Evolutionary conservation across 1,140 invertebrate species (phyloP), one percentile per base, ranked within the genome.

Genomic region (Neodiprion lecontei): DNA sequence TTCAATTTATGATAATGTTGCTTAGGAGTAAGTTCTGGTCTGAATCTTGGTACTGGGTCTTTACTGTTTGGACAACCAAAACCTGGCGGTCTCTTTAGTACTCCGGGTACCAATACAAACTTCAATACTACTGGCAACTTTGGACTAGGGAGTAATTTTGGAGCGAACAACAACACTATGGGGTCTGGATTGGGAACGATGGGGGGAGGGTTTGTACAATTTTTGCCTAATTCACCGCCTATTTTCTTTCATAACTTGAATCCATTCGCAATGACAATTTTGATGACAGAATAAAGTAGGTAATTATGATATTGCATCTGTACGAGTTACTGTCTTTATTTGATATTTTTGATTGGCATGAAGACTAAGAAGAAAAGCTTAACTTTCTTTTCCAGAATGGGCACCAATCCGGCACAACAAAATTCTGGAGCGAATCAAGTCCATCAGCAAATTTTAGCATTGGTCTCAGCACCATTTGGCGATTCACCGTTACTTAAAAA

Each of bases 401-500:
- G 77, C 23, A 79, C 74, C 17, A 88, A 84, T 75, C 80, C 81
- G 72, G 61, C 71, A 23, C 84, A 85, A 70, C 89, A 88, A 70
- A 85, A 80, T 72, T 82, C 82, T n/a, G 79, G 80, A n/a, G 80
- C 79, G 53, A 87, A 89, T 77, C 89, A 84, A 12, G 89, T 92
- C 8, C 91, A 92, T 83, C 92, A 94, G 78, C 93, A 94, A 83
- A 91, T 94, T 69, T 83, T 93, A 67, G 90, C 92, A 9, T 87
- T 95, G 9, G 91, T 93, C 7, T 91, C 91, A 2, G 92, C 93
- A 9, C 94, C 94, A 3, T 96, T 94, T 80, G 94, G 94, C n/a
- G 93, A 95, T 84, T 93, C 92, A 66, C 92, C 94, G 9, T 88
- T 95, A 9, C 91, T 95, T 74, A 93, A 94, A 83, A 94, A 94